phyloP scores from a whole-genome alignment of 2,113 vertebrate species.

The Clarias macrocephalus region DNA sequence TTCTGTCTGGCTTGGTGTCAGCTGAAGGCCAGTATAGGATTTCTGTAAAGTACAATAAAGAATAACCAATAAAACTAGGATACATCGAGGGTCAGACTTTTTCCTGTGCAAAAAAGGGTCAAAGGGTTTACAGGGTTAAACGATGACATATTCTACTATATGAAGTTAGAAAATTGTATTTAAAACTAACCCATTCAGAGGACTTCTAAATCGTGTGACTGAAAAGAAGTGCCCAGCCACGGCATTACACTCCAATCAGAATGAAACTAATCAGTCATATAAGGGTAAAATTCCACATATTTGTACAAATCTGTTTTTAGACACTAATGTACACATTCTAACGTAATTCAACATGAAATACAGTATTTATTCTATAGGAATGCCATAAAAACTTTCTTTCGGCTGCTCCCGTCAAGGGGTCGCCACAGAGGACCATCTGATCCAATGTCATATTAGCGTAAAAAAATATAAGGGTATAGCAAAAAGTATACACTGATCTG shows the following conservation, averaged over 20 bases:
- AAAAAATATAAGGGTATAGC: background rate
- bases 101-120: too few relatives aligned
- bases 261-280: background rate
- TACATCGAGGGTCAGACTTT: background rate
- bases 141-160: background rate
- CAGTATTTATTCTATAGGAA: background rate
- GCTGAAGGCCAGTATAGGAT: constrained; percentile 49
- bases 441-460: background rate
- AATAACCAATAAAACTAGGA: background rate
- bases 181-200: background rate
- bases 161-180: background rate
- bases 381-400: too few relatives aligned
- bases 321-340: background rate
- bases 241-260: background rate
- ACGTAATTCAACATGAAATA: background rate
- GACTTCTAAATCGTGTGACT: background rate
- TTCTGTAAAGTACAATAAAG: constrained; percentile 37
- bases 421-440: too few relatives aligned
- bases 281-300: too few relatives aligned
- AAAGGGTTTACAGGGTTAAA: background rate
- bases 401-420: too few relatives aligned
- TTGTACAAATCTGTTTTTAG: background rate
- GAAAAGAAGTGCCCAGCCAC: background rate
- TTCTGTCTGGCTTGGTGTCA: constrained; percentile 55
- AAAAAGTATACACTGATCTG: background rate